phyloP scores from a whole-genome alignment of 1,140 invertebrate genomes.

The Drosophila eugracilis region DNA sequence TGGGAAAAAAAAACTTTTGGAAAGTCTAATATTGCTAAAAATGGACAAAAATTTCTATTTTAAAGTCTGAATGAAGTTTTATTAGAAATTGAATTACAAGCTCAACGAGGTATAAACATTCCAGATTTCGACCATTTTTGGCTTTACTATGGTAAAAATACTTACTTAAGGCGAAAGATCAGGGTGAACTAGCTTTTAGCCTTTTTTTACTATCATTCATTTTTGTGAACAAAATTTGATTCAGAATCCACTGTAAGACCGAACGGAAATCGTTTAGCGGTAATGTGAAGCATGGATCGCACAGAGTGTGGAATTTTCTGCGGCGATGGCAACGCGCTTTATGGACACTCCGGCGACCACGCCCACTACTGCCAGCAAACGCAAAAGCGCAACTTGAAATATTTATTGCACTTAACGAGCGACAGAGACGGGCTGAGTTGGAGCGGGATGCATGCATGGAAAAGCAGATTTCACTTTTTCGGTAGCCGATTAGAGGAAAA shows the following conservation, averaged over 20 bases:
- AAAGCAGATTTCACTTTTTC: constrained; percentile 72
- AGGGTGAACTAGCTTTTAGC: too few relatives aligned
- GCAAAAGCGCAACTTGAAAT: constrained; percentile 79
- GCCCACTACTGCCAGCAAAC: constrained; percentile 48
- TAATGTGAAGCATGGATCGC: constrained; percentile 37
- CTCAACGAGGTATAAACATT: too few relatives aligned
- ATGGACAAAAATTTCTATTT: too few relatives aligned
- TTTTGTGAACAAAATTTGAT: too few relatives aligned
- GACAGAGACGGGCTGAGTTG: constrained; percentile 27
- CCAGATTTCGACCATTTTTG: too few relatives aligned
- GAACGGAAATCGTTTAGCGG: constrained; percentile 52
- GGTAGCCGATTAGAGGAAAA: constrained; percentile 55
- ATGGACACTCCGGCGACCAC: constrained; percentile 69
- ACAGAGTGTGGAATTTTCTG: constrained; percentile 22
- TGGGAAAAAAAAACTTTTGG: too few relatives aligned
- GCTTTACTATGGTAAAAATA: too few relatives aligned
- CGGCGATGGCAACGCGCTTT: constrained; percentile 41
- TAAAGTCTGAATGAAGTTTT: too few relatives aligned
- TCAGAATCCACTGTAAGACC: constrained; percentile 18
- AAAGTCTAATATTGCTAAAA: too few relatives aligned
- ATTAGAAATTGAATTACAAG: too few relatives aligned
- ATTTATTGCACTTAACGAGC: constrained; percentile 77
- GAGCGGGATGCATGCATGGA: constrained; percentile 41
- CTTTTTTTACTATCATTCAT: not conserved
- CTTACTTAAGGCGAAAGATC: too few relatives aligned